phyloP scores from a whole-genome alignment of 92 coral and sea anemone genomes.

The Porites rus region DNA sequence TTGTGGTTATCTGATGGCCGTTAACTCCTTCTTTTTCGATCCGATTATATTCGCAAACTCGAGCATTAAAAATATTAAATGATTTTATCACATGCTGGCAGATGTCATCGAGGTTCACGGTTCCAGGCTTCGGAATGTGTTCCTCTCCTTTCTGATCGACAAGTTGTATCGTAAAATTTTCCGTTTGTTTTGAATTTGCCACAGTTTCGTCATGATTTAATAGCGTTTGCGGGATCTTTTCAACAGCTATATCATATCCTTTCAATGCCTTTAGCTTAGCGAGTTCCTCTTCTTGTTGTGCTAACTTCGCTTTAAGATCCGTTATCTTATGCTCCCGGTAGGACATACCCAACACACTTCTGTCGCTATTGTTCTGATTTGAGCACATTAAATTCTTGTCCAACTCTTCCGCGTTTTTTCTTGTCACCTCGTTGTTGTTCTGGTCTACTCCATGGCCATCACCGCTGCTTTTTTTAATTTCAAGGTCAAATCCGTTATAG shows the following conservation, averaged over 20 bases:
- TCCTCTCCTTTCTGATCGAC: background rate
- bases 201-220: background rate
- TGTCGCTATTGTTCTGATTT: background rate
- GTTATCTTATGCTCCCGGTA: conserved; percentile 41
- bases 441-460: background rate
- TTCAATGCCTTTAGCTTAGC: conserved; percentile 11
- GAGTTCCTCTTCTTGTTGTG: conserved; percentile 36
- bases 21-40: background rate
- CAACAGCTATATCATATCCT: background rate
- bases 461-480: no score
- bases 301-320: conserved; percentile 34
- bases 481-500: background rate
- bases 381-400: no score
- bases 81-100: conserved; percentile 44
- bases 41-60: background rate
- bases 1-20: background rate
- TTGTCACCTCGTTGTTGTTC: background rate
- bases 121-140: background rate
- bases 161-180: background rate
- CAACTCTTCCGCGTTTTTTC: background rate
- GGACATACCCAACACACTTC: background rate
- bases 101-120: conserved; percentile 28
- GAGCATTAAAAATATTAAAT: conserved; percentile 36
- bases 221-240: background rate
- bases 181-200: background rate